Evolutionary conservation across 2,113 vertebrate species (phyloP).

Genomic region (Danio rerio): GRCz12tu NC_133191.1:36387501-36388000

Average conservation of each 20-base stretch:
- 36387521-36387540: conserved; percentile 10
- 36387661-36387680: conserved; percentile 6
- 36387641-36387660: background rate
- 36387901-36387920: background rate
- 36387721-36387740: background rate
- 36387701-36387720: background rate
- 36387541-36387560: conserved; percentile 16
- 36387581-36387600: background rate
- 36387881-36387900: background rate
- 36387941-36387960: no score
- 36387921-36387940: no score
- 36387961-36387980: no score
- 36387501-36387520: background rate
- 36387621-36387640: background rate
- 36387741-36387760: background rate
- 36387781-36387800: background rate
- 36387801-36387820: background rate
- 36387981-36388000: no score
- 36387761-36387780: conserved; percentile 7
- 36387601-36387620: background rate
- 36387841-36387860: background rate
- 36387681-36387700: background rate
- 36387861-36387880: background rate
- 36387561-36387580: conserved; percentile 17
- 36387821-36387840: background rate